Evolutionary conservation across 1,140 invertebrate species (phyloP).

Genomic region (Vanessa atalanta): DNA sequence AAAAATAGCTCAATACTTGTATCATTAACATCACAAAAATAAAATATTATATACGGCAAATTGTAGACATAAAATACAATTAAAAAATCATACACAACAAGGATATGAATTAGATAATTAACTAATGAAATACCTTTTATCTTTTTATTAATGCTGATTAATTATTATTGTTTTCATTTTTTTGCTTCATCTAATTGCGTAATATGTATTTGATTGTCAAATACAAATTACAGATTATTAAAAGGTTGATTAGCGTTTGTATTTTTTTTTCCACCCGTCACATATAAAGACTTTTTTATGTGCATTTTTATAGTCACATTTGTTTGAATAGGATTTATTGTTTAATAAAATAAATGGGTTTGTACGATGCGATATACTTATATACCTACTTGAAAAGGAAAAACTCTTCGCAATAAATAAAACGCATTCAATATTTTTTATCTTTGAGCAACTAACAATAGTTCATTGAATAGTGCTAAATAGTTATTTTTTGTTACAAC

Average conservation of each 20-base stretch:
- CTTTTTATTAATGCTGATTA: slow-evolving; percentile 2
- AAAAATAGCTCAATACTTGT: slow-evolving; percentile 2
- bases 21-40: slow-evolving; percentile 4
- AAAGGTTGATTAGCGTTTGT: slow-evolving; percentile 1
- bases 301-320: slow-evolving; percentile 17
- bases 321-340: slow-evolving; percentile 27
- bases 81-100: not conserved
- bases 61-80: not conserved
- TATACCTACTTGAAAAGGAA: not conserved
- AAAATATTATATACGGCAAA: too few relatives aligned
- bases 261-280: slow-evolving; percentile 12
- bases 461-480: too few relatives aligned
- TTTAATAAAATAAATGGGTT: not conserved
- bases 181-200: slow-evolving; percentile 5
- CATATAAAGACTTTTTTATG: slow-evolving; percentile 11
- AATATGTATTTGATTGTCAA: slow-evolving; percentile 31
- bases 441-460: too few relatives aligned
- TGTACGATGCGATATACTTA: not conserved
- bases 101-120: slow-evolving; percentile 5
- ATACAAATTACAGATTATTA: slow-evolving; percentile 28
- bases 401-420: too few relatives aligned
- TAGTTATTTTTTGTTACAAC: too few relatives aligned
- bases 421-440: too few relatives aligned
- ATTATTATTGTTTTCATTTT: slow-evolving; percentile 5
- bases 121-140: slow-evolving; percentile 12